Conservation (phyloP, 2,113 vertebrate genomes). For the Cyprinodon tularosa region DNA sequence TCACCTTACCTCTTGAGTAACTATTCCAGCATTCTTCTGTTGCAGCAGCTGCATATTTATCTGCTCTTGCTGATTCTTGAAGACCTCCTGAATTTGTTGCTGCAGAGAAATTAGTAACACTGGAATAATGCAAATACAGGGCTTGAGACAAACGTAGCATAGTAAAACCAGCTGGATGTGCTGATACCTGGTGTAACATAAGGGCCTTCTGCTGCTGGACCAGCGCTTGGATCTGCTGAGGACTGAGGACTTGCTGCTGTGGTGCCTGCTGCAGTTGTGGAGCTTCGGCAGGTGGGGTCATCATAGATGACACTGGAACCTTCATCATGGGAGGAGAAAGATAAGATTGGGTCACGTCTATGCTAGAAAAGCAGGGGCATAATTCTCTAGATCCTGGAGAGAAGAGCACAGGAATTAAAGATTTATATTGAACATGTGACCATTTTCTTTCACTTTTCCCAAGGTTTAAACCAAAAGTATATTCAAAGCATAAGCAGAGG, state of each 20-base stretch:
- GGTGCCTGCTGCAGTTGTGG: constrained; percentile 70
- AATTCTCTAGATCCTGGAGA: not conserved
- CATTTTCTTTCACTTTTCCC: not conserved
- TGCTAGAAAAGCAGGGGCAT: not conserved
- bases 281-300: constrained; percentile 79
- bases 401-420: not conserved
- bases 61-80: constrained; percentile 83
- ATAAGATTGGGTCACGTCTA: not conserved
- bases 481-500: not conserved
- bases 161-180: not conserved
- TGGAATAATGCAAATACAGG: not conserved
- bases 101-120: constrained; percentile 39
- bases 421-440: not conserved
- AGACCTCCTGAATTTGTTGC: constrained; percentile 82
- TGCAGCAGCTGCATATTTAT: constrained; percentile 79
- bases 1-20: constrained; percentile 76
- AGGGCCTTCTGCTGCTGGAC: constrained; percentile 82
- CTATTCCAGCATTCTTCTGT: constrained; percentile 77
- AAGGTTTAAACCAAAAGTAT: not conserved
- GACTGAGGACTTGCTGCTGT: constrained; percentile 77
- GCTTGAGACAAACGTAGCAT: no score
- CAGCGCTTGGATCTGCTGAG: constrained; percentile 80
- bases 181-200: constrained; percentile 81
- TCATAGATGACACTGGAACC: constrained; percentile 74
- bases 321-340: constrained; percentile 21